A percentile compares a stretch with the other conserved stretches of the same genome.
These are phyloP conservation scores for Basileuterus tristriatus DNA, from an alignment of 2,797 vertebrate species.

Conservation along the genomic window DNA sequence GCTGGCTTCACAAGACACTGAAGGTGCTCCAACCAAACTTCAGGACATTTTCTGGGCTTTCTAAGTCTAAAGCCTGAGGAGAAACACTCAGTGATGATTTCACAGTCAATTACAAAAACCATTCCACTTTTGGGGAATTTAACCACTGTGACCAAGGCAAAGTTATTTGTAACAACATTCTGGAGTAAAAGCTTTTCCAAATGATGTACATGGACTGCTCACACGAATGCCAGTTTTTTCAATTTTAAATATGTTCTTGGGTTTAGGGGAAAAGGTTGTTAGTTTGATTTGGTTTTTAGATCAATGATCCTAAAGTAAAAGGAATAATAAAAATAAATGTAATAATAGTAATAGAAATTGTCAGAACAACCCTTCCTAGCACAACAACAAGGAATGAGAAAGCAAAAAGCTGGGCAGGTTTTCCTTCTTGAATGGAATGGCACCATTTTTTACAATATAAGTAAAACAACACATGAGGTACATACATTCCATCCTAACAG, in stretches of 20 bases:
- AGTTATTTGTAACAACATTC: background rate
- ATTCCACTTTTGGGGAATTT: background rate
- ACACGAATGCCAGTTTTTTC: background rate
- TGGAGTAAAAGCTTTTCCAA: background rate
- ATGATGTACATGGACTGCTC: background rate
- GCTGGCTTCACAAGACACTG: background rate
- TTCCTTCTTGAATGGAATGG: background rate
- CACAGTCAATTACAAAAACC: background rate
- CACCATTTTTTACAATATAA: background rate
- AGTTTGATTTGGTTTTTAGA: accelerated
- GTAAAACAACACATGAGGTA: background rate
- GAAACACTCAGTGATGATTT: background rate
- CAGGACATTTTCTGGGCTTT: background rate
- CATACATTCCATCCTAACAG: background rate
- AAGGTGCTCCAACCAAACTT: background rate
- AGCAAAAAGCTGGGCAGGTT: background rate
- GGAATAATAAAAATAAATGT: background rate
- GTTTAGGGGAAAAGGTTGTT: too few species aligned
- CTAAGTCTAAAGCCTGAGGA: background rate
- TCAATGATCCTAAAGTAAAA: background rate
- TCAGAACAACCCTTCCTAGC: background rate
- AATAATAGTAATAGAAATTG: background rate
- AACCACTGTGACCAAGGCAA: background rate
- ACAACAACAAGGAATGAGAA: background rate
- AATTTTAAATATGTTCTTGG: background rate